Conservation (phyloP, 2,888 invertebrate genomes). For the Mesorhabditis sp. region DNA sequence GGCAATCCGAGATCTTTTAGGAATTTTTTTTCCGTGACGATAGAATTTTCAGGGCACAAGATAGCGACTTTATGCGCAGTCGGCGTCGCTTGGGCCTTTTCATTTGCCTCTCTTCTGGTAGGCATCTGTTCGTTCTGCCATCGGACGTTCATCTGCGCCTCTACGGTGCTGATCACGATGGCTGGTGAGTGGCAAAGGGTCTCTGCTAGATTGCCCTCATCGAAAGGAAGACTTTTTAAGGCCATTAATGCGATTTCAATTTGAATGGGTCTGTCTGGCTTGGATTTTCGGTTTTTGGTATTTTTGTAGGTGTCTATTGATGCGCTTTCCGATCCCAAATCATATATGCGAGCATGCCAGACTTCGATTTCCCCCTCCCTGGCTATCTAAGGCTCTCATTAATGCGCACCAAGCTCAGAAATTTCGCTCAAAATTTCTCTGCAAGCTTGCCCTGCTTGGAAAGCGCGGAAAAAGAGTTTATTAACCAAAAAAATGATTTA, state of each 20-base stretch:
- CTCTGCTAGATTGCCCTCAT: background rate
- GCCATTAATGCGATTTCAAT: too few species aligned
- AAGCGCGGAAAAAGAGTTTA: background rate
- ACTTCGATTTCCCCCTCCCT: too few species aligned
- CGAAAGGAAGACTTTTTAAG: too few species aligned
- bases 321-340: too few species aligned
- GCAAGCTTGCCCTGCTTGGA: constrained; percentile 2
- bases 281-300: too few species aligned
- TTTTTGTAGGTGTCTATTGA: too few species aligned
- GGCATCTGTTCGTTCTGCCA: constrained; percentile 42
- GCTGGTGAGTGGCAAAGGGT: constrained; percentile 26
- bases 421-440: background rate
- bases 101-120: constrained; percentile 15
- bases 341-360: too few species aligned
- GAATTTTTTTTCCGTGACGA: background rate
- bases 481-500: constrained; percentile 3
- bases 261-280: too few species aligned
- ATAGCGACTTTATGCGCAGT: constrained; percentile 48
- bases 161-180: constrained; percentile 46
- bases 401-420: too few species aligned
- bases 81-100: constrained; percentile 26
- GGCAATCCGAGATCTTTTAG: too few species aligned
- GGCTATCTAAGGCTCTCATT: too few species aligned
- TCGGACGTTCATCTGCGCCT: constrained; percentile 37
- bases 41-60: constrained; percentile 46